Base-by-base conservation (phyloP, 2,888 invertebrate species). In the Hesperia comma region DNA sequence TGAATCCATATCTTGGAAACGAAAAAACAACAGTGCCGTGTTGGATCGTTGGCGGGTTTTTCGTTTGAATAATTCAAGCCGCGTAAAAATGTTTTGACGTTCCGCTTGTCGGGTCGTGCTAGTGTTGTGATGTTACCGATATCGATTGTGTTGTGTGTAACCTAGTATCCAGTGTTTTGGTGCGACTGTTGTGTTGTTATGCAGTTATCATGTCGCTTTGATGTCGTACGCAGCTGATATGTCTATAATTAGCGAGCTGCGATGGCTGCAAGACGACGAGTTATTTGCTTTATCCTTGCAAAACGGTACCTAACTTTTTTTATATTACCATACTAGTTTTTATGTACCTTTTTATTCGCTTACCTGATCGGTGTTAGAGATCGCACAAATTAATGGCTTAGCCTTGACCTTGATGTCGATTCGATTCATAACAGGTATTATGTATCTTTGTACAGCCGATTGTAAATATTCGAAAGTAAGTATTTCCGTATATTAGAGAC, bases 181-280 rank as follows among this genome's bases (percentile, higher is more conserved):
- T 76, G 74, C 72, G 71, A 79, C 77, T 78, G 78, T 75, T 80
- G 82, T 83, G 82, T 79, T 81, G 79, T 84, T 79, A 79, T 82
- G 87, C 76, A 81, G 85, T 84, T 88, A 84, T 84, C 84, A 87
- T 89, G 87, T 78, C 79, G 75, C 79, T 80, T 84, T 87, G 84
- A 91, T 92, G 88, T 88, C 90, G 77, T 81, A 83, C 77, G 81
- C 85, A 80, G 85, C 87, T 90, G 90, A 92, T 86, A 92, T 92
- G 92, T 92, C 92, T 85, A 85, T 92, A 80, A 88, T 92, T 83
- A 89, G 88, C 80, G 92, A 90, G 78, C 83, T 91, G 76, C 83
- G 89, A 88, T 92, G 92, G 92, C 84, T 92, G 81, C 88, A 86
- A 82, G 90, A 89, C 81, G 91, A 91, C 77, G 92, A 92, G 84